Evolutionary conservation across 92 coral and sea anemone species (phyloP), one percentile per base, ranked within the genome.

Genomic region (Metridium senile): DNA sequence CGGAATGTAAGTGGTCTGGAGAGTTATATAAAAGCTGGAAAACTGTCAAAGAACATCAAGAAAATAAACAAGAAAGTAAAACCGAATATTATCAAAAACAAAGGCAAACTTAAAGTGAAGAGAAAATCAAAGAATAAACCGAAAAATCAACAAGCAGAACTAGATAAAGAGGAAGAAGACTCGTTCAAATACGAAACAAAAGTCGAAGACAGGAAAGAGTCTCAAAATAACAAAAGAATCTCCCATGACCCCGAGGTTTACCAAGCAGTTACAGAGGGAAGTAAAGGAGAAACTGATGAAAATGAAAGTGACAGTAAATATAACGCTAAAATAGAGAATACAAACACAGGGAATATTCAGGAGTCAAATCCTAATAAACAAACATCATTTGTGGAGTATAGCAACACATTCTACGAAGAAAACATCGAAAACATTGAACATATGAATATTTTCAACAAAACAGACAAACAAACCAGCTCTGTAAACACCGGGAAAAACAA

Each of bases 161-260:
- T 22, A 7, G 30, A 72, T n/a, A 34, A 26, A 23, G 26, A 27
- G 26, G 68, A 29, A 33, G 61, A 53, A 4, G 67, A 74, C 25
- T 46, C 3, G 64, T 84, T 84, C 29, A 71, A 29, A 26, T 56
- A 80, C 46, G 77, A 70, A 28, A 52, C 53, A 4, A 58, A 45
- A 33, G 53, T 65, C 19, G 69, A 57, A 61, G 67, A 51, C n/a
- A 54, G 31, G 20, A 28, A 10, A 30, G 13, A 31, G 65, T 4
- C 26, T 1, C 10, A 16, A 63, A 30, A 63, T 27, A 30, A 31
- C 39, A 63, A 63, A 9, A 2, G 21, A 28, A 28, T 4, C 32
- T 22, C 11, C 8, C 9, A 49, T 68, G n/a, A 28, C 33, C n/a
- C 10, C 11, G 34, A 34, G n/a, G 25, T 1, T 39, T 21, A 68